phyloP scores from a whole-genome alignment of 2,888 invertebrate genomes.

The Ornithoptera alexandrae region DNA sequence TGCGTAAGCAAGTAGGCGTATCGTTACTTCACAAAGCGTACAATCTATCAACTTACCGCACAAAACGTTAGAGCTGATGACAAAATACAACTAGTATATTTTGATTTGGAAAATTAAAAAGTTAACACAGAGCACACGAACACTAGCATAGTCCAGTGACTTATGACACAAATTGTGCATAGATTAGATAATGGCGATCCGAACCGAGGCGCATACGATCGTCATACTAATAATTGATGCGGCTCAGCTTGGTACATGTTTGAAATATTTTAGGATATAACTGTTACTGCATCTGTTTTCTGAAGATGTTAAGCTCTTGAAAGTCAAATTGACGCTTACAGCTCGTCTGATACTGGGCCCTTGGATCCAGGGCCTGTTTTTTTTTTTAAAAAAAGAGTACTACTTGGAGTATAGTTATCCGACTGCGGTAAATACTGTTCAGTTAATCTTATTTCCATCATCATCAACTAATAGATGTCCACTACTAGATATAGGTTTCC shows the following conservation, averaged over 20 bases:
- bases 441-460: too few species aligned
- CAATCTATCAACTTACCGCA: conserved; percentile 12
- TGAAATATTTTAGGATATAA: background rate
- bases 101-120: background rate
- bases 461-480: too few species aligned
- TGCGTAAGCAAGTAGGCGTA: conserved; percentile 13
- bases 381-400: too few species aligned
- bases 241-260: conserved; percentile 16
- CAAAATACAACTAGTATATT: background rate
- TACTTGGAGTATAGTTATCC: too few species aligned
- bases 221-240: conserved; percentile 32
- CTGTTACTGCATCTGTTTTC: background rate
- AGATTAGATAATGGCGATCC: conserved; percentile 64
- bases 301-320: too few species aligned
- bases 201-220: conserved; percentile 49
- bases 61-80: conserved; percentile 1
- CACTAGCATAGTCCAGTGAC: conserved; percentile 20
- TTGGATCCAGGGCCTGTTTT: too few species aligned
- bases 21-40: conserved; percentile 2
- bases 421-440: too few species aligned
- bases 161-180: conserved; percentile 54
- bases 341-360: too few species aligned
- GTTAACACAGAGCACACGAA: background rate
- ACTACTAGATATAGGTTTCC: too few species aligned
- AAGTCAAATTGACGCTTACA: too few species aligned